Percentiles rank a stretch among this genome's conserved stretches.
phyloP scores from a whole-genome alignment of 2,113 vertebrate genomes.

The Scatophagus argus region DNA sequence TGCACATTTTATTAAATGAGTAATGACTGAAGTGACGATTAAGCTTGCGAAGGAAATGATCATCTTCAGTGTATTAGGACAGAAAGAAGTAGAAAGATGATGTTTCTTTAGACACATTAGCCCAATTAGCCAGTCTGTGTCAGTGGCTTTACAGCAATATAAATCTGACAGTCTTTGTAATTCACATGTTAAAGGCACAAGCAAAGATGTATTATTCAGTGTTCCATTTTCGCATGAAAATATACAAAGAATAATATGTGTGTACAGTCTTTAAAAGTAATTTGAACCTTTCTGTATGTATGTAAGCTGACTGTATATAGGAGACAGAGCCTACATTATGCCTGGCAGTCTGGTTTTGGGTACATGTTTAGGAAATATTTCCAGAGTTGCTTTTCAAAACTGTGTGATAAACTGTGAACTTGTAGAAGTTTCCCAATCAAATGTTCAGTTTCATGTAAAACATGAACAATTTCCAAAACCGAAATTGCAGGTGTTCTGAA shows the following conservation, averaged over 20 bases:
- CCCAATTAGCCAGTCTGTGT: neutral
- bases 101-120: neutral
- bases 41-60: neutral
- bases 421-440: too few relatives aligned
- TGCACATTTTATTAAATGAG: slow-evolving; percentile 6
- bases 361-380: neutral
- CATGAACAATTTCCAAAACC: neutral
- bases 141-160: neutral
- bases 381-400: neutral
- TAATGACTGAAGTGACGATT: slow-evolving; percentile 1
- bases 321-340: neutral
- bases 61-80: neutral
- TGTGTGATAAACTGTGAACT: neutral
- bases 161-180: neutral
- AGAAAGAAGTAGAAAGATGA: slow-evolving; percentile 2
- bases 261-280: neutral
- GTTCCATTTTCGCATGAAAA: neutral
- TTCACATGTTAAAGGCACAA: neutral
- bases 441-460: too few relatives aligned
- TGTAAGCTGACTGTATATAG: neutral
- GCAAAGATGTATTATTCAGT: slow-evolving; percentile 15
- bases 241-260: neutral
- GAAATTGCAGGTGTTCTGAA: neutral
- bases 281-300: neutral
- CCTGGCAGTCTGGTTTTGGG: neutral